These are phyloP conservation scores for Dromococcyx pavoninus DNA, from an alignment of 2,797 vertebrate genomes.

Conservation along the genomic window DNA sequence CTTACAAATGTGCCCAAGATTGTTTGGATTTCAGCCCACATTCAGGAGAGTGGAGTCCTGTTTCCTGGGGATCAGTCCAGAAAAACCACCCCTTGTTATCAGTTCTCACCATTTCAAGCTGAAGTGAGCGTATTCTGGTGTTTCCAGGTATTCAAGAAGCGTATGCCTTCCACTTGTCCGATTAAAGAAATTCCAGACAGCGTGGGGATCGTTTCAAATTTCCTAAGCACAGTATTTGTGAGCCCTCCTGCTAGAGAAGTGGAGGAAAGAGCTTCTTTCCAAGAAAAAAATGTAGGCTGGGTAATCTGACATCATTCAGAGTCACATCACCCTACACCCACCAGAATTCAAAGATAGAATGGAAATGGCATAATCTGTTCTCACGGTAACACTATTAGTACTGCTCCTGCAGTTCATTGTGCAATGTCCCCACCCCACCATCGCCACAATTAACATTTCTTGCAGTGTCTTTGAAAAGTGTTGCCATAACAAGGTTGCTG, in stretches of 20 bases:
- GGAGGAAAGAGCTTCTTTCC: conserved; percentile 64
- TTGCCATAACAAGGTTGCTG: conserved; percentile 58
- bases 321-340: conserved; percentile 63
- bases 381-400: conserved; percentile 52
- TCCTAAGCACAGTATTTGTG: conserved; percentile 9
- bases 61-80: conserved; percentile 21
- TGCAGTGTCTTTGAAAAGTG: conserved; percentile 51
- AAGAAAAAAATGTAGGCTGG: conserved; percentile 70
- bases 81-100: neutral
- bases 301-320: conserved; percentile 67
- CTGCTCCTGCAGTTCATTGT: conserved; percentile 42
- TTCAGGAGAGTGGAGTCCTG: neutral
- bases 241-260: conserved; percentile 26
- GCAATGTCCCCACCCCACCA: neutral
- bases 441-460: conserved; percentile 30
- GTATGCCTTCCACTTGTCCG: neutral
- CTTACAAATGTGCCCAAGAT: conserved; percentile 31
- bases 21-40: conserved; percentile 7
- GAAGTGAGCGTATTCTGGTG: neutral
- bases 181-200: conserved; percentile 20
- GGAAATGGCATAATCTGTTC: conserved; percentile 62
- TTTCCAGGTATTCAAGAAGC: neutral
- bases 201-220: neutral
- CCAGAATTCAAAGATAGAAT: conserved; percentile 60
- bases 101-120: neutral